phyloP scores from a whole-genome alignment of 2,113 vertebrate genomes.

The Hylia prasina region DNA sequence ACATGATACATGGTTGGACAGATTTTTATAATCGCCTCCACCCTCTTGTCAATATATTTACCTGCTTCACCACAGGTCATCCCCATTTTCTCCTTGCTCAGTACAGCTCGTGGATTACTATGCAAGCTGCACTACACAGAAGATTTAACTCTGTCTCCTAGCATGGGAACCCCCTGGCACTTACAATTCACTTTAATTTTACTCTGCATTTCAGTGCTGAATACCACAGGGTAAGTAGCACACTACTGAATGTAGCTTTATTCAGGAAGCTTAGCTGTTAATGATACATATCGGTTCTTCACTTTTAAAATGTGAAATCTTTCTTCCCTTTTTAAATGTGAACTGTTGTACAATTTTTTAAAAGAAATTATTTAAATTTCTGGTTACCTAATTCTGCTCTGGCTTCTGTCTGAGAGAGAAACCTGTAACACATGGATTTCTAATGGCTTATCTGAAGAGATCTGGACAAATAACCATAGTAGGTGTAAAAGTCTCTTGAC shows the following conservation, averaged over 20 bases:
- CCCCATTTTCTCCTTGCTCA: background rate
- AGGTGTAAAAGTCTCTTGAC: background rate
- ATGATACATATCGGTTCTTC: background rate
- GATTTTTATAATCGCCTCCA: slow-evolving; percentile 11
- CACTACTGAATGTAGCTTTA: background rate
- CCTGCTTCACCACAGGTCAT: background rate
- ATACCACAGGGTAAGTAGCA: slow-evolving; percentile 45
- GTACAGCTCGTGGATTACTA: background rate
- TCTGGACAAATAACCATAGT: background rate
- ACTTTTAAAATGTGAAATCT: background rate
- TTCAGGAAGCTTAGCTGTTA: background rate
- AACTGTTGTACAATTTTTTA: background rate
- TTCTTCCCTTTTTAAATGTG: background rate
- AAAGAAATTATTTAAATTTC: background rate
- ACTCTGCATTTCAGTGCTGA: slow-evolving; percentile 8
- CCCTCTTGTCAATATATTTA: slow-evolving; percentile 13
- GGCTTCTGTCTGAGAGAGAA: background rate
- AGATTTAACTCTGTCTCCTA: background rate
- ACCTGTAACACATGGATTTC: background rate
- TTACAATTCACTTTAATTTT: background rate
- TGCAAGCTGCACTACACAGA: background rate
- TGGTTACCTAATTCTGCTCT: background rate
- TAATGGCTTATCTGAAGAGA: background rate
- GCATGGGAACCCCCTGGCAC: slow-evolving; percentile 20
- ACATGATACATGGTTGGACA: background rate